These are phyloP conservation scores for Wiebesia pumilae DNA, from an alignment of 1,140 invertebrate genomes.

Conservation along the genomic window DNA sequence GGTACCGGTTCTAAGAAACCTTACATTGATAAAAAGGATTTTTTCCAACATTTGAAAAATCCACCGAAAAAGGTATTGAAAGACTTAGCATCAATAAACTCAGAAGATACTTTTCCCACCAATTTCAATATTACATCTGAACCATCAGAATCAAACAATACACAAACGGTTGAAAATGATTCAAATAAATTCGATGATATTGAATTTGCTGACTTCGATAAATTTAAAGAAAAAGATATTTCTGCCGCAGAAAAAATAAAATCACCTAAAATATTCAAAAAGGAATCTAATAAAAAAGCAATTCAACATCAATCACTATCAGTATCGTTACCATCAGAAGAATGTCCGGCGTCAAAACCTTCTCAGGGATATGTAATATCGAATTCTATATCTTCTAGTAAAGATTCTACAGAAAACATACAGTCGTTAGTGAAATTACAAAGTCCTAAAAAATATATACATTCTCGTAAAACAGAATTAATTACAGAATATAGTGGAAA, in stretches of 20 bases:
- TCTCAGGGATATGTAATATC: conserved; percentile 48
- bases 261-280: conserved; percentile 57
- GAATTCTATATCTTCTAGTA: conserved; percentile 44
- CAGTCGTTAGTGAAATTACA: conserved; percentile 65
- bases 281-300: conserved; percentile 55
- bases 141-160: conserved; percentile 60
- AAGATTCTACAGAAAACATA: conserved; percentile 47
- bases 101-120: conserved; percentile 68
- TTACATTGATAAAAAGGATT: conserved; percentile 95
- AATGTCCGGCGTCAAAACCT: conserved; percentile 59
- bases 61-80: conserved; percentile 92
- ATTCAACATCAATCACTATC: conserved; percentile 79
- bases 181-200: conserved; percentile 62
- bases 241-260: conserved; percentile 44
- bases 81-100: conserved; percentile 80
- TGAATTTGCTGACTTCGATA: conserved; percentile 72
- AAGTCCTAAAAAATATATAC: conserved; percentile 70
- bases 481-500: conserved; percentile 61
- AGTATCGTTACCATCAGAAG: conserved; percentile 81
- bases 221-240: conserved; percentile 67
- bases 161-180: conserved; percentile 51
- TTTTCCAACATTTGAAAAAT: conserved; percentile 95
- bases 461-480: conserved; percentile 64
- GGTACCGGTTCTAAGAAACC: conserved; percentile 92
- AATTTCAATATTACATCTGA: conserved; percentile 67